Base-by-base conservation (phyloP, 2,797 vertebrate species). In the Mus spretus region DNA sequence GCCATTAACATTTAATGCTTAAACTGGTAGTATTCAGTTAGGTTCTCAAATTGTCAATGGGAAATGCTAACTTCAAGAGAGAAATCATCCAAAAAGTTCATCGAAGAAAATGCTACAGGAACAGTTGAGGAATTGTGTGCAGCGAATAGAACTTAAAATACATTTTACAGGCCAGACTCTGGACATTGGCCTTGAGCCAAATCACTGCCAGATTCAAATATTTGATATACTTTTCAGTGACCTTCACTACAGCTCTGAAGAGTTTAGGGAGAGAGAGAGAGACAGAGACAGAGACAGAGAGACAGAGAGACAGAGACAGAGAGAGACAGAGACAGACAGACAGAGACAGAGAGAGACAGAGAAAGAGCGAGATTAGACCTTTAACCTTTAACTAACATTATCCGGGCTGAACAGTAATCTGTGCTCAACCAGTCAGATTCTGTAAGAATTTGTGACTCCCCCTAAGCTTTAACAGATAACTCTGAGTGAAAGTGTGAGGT, bases 401-500 rank as follows among this genome's bases (percentile, higher is more conserved):
- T 84, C 81, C 20, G 11, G 9, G 37, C 28, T 86, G 78, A 80
- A 91, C 89, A 92, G 2, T 37, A 74, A 61, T 47, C 24, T 57
- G 0, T 87, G 67, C 83, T 92, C 9, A 89, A 81, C 7, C 78
- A 93, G 24, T 86, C 37, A 79, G 78, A 90, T 59, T 83, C 24
- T 67, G 92, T 61, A 90, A 74, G 70, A 93, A 31, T 92, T 63
- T 83, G 9, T 89, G 75, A 44, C 65, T 81, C 61, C 15, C 26
- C 15, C 79, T 67, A 87, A 87, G 34, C 40, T 78, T 80, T 67
- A 92, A 94, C 31, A 96, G 50, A 87, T 28, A 74, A 34, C 70
- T 90, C 53, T 90, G 26, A 94, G 78, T 17, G 59, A 92, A 97
- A 97, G 61, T 77, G 37, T 77, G 44, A 92, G 20, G 24, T 91